phyloP scores from a whole-genome alignment of 2,888 invertebrate genomes.

The Holacanthella duospinosa region DNA sequence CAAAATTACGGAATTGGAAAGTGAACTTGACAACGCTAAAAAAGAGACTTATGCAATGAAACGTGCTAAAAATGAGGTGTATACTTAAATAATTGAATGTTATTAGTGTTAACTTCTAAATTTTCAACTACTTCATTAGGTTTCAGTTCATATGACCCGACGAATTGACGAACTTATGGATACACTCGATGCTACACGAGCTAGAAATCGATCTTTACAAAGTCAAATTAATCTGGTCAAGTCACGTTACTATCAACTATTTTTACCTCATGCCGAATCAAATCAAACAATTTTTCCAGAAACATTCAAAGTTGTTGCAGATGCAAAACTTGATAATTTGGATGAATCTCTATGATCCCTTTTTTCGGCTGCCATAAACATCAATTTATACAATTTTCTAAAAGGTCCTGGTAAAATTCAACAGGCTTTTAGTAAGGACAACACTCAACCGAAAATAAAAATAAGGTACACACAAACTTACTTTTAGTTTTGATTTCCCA shows the following conservation, averaged over 20 bases:
- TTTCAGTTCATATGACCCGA: not conserved
- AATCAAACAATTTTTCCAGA: not conserved
- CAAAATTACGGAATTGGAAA: constrained; percentile 6
- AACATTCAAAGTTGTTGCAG: not conserved
- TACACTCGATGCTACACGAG: constrained; percentile 24
- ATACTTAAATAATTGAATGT: not conserved
- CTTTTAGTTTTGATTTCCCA: no score
- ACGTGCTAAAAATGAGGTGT: constrained; percentile 14
- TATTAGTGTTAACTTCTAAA: no score
- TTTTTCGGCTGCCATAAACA: no score
- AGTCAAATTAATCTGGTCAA: constrained; percentile 28
- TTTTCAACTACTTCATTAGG: not conserved
- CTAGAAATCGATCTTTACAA: constrained; percentile 24
- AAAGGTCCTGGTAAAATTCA: no score
- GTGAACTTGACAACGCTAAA: constrained; percentile 10
- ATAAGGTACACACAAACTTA: no score
- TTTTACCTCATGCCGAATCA: constrained; percentile 7
- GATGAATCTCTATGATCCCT: not conserved
- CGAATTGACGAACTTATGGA: constrained; percentile 27
- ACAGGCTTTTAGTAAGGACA: no score
- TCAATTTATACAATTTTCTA: no score
- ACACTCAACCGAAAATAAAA: no score
- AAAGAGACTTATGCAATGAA: not conserved
- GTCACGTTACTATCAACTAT: constrained; percentile 28
- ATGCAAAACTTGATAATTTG: not conserved